Evolutionary conservation across 1,140 invertebrate genomes (phyloP).

Genomic region (Luehdorfia chinensis): DNA sequence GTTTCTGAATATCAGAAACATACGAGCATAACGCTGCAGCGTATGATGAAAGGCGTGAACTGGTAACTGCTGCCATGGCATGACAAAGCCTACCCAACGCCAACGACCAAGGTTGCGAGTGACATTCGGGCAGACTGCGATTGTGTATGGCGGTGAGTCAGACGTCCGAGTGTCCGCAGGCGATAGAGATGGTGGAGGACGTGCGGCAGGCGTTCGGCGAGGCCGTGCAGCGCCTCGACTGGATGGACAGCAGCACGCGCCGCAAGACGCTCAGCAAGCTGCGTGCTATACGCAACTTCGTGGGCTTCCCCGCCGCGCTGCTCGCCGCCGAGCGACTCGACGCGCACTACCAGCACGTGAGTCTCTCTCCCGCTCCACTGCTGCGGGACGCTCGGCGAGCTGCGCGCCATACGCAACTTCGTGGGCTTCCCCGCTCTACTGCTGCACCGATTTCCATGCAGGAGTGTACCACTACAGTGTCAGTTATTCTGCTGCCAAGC

Average conservation of each 20-base stretch:
- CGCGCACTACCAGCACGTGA: conserved; percentile 79
- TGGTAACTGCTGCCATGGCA: too few relatives aligned
- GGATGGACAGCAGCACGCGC: conserved; percentile 88
- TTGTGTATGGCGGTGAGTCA: too few relatives aligned
- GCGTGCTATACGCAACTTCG: conserved; percentile 82
- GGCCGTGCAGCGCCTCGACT: conserved; percentile 82
- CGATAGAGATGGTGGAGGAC: conserved; percentile 86
- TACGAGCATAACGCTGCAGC: too few relatives aligned
- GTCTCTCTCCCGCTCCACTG: conserved; percentile 74
- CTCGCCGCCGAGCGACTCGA: conserved; percentile 75
- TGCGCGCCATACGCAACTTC: conserved; percentile 82
- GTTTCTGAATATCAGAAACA: too few relatives aligned
- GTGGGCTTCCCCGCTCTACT: conserved; percentile 87
- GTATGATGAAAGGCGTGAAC: too few relatives aligned
- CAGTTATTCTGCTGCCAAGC: too few relatives aligned
- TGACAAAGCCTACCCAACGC: too few relatives aligned
- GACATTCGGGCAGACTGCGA: too few relatives aligned
- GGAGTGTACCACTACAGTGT: too few relatives aligned
- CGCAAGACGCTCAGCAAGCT: conserved; percentile 80
- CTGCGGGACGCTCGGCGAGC: conserved; percentile 80
- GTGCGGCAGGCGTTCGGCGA: conserved; percentile 85
- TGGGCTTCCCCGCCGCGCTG: conserved; percentile 86
- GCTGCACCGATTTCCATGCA: too few relatives aligned
- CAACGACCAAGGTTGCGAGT: too few relatives aligned
- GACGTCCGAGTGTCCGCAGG: too few relatives aligned